Evolutionary conservation across 1,140 invertebrate genomes (phyloP).

Genomic region (Cecropterus lyciades): DNA sequence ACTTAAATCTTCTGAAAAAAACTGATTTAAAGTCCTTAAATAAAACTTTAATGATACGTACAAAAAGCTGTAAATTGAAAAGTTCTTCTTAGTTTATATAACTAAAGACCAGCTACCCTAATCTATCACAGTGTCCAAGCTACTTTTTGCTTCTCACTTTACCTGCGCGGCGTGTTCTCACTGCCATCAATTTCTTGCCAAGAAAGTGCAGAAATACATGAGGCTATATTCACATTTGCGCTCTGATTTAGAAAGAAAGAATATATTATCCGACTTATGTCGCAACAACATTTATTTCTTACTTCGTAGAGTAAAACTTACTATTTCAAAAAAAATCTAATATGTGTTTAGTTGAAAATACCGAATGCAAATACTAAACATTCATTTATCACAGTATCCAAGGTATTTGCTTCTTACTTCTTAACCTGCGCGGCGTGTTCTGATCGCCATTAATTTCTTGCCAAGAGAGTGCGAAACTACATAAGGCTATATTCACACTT

Average conservation of each 20-base stretch:
- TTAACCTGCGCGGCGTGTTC: slow-evolving; percentile 1
- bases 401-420: slow-evolving; percentile 12
- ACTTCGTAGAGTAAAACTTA: too few species aligned
- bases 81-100: slow-evolving; percentile 10
- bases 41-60: background rate
- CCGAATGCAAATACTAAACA: too few species aligned
- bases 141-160: slow-evolving; percentile 7
- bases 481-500: slow-evolving; percentile 7
- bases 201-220: slow-evolving; percentile 22
- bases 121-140: slow-evolving; percentile 21
- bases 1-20: too few species aligned
- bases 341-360: too few species aligned
- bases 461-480: slow-evolving; percentile 27
- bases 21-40: background rate
- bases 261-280: too few species aligned
- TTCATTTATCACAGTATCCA: slow-evolving; percentile 20
- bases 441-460: slow-evolving; percentile 35
- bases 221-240: slow-evolving; percentile 11
- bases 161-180: slow-evolving; percentile 4
- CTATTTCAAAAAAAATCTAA: too few species aligned
- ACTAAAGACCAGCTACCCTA: slow-evolving; percentile 2
- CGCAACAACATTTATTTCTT: too few species aligned
- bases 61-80: slow-evolving; percentile 5
- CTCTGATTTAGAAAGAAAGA: background rate
- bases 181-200: slow-evolving; percentile 37